Conservation (phyloP, 2,888 invertebrate genomes). For the Lepas anatifera region DNA sequence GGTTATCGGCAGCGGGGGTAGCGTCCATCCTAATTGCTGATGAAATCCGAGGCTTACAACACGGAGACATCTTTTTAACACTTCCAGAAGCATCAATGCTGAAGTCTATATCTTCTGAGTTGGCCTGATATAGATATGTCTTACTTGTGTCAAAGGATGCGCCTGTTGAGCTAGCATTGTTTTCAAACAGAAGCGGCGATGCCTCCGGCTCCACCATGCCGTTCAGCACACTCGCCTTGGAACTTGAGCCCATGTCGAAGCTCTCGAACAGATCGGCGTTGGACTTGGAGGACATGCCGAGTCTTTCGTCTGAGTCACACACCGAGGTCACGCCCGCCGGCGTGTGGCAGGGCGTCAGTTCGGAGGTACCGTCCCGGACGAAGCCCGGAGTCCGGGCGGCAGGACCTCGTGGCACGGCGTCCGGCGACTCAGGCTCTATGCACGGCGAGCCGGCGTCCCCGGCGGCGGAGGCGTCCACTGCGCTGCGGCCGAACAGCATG, state of each 20-base stretch:
- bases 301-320: not conserved
- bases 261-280: not conserved
- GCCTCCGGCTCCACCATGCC: no score
- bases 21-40: not conserved
- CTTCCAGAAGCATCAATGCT: constrained; percentile 15
- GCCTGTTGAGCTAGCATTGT: no score
- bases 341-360: not conserved
- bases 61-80: not conserved
- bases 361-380: not conserved
- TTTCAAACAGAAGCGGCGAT: no score
- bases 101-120: constrained; percentile 19
- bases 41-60: not conserved
- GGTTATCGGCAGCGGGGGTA: not conserved
- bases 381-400: not conserved
- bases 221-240: not conserved
- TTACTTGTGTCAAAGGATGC: no score
- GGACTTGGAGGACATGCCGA: not conserved
- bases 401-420: not conserved
- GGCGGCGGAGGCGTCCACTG: not conserved
- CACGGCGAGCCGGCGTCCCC: not conserved
- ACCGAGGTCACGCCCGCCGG: no score
- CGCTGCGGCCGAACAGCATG: not conserved
- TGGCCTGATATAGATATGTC: constrained; percentile 15
- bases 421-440: not conserved
- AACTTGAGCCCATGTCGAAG: not conserved